A percentile compares a stretch with the other conserved stretches of the same genome.
phyloP scores from a whole-genome alignment of 2,888 invertebrate genomes.

The Scrobipalpa atriplicella region DNA sequence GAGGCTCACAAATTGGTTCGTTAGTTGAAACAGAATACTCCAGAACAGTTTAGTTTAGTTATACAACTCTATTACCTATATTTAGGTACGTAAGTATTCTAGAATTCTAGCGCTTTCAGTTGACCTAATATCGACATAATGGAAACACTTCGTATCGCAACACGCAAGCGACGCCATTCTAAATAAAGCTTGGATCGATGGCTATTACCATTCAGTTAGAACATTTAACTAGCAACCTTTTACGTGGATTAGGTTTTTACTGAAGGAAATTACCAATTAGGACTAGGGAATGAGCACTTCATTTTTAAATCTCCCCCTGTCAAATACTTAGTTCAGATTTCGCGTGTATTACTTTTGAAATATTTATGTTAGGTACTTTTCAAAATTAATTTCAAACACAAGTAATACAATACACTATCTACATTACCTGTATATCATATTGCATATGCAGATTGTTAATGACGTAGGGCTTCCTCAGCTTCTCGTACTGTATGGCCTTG shows the following conservation, averaged over 20 bases:
- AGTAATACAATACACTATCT: not conserved
- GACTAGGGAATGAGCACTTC: too few relatives aligned
- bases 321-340: too few relatives aligned
- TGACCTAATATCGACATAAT: constrained; percentile 8
- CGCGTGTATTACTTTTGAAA: too few relatives aligned
- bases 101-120: not conserved
- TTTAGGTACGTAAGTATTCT: not conserved
- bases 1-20: not conserved
- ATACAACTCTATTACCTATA: not conserved
- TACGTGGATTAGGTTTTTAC: not conserved
- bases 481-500: constrained; percentile 98
- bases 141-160: not conserved
- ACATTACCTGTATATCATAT: constrained; percentile 94
- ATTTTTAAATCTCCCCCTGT: too few relatives aligned
- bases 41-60: not conserved
- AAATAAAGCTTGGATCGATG: constrained; percentile 17
- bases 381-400: not conserved
- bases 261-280: too few relatives aligned
- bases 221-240: not conserved
- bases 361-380: too few relatives aligned
- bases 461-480: constrained; percentile 96
- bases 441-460: constrained; percentile 99
- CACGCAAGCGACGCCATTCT: constrained; percentile 4
- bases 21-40: not conserved
- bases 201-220: not conserved